A percentile compares a stretch with the other conserved stretches of the same genome.
phyloP scores from a whole-genome alignment of 2,888 invertebrate genomes.

The Diploptera punctata region DNA sequence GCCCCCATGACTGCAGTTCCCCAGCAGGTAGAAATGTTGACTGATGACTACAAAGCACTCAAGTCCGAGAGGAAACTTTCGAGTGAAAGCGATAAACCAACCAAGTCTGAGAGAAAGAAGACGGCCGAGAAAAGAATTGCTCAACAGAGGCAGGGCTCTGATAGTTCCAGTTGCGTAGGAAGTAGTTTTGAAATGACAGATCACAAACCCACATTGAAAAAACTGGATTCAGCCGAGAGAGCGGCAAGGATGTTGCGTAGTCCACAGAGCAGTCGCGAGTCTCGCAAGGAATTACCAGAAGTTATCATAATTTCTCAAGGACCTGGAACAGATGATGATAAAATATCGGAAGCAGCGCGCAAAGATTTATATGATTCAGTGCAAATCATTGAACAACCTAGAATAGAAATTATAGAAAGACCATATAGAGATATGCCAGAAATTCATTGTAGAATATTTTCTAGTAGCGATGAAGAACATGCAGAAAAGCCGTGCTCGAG shows the following conservation, averaged over 20 bases:
- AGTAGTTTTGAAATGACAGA: neutral
- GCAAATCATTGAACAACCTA: neutral
- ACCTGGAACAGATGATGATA: conserved; percentile 3
- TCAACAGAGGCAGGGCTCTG: conserved; percentile 11
- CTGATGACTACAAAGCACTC: conserved; percentile 21
- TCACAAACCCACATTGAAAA: neutral
- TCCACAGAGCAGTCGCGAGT: neutral
- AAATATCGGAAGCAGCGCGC: neutral
- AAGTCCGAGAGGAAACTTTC: neutral
- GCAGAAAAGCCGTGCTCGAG: conserved; percentile 4
- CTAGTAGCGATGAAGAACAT: conserved; percentile 22
- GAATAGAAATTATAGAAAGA: neutral
- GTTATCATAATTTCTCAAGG: neutral
- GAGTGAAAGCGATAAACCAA: neutral
- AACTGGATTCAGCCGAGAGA: neutral
- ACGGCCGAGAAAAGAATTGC: neutral
- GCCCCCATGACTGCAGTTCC: conserved; percentile 55
- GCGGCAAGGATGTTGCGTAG: neutral
- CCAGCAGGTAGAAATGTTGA: conserved; percentile 17
- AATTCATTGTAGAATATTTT: neutral
- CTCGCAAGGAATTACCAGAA: neutral
- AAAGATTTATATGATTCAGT: neutral
- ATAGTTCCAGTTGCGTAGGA: neutral
- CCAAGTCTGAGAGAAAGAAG: neutral
- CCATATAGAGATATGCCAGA: neutral